Evolutionary conservation across 2,888 invertebrate species (phyloP), one percentile per base, ranked within the genome.

Genomic region (Drosophila acutilabella): DNA sequence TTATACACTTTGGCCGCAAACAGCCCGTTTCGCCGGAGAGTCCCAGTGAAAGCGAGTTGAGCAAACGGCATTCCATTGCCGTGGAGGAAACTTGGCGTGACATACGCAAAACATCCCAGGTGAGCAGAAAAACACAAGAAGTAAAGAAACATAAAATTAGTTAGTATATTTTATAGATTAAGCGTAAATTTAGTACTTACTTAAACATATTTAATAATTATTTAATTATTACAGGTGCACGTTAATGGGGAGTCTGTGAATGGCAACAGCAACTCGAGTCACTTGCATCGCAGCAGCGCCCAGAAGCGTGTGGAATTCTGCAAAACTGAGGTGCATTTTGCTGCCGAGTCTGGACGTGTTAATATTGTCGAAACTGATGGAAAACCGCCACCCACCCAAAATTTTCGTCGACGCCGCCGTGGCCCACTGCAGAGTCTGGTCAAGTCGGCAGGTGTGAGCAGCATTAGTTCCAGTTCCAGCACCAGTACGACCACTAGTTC

Each of bases 311-410:
- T 97, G 0, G 97, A 96, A 86, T 97, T 97, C 91, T 96, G 96
- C 90, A 97, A 97, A 93, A 97, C 97, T 0, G 97, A 97, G 93
- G 95, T 97, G 26, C 97, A 97, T 91, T 97, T 97, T 90, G 96
- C 96, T 0, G 96, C 96, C 14, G 97, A 97, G 90, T 96, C 96
- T 1, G 97, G 97, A 0, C 95, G 95, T 82, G 96, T 97, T 0
- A 96, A 97, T 89, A 97, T 97, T 65, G 97, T 97, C 36, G 96
- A 97, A 89, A 97, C 97, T 0, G 96, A 97, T 91, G 96, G 96
- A 72, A 97, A 97, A 91, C 97, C 97, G 47, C 97, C 97, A 10
- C 96, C 97, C 5, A 96, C 96, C 0, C 96, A 96, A 89, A 96
- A 96, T 90, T 96, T 96, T 90, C 93, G 97, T 71, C 93, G 96